phyloP scores from a whole-genome alignment of 2,888 invertebrate genomes.

The Listrodromus nycthemerus region DNA sequence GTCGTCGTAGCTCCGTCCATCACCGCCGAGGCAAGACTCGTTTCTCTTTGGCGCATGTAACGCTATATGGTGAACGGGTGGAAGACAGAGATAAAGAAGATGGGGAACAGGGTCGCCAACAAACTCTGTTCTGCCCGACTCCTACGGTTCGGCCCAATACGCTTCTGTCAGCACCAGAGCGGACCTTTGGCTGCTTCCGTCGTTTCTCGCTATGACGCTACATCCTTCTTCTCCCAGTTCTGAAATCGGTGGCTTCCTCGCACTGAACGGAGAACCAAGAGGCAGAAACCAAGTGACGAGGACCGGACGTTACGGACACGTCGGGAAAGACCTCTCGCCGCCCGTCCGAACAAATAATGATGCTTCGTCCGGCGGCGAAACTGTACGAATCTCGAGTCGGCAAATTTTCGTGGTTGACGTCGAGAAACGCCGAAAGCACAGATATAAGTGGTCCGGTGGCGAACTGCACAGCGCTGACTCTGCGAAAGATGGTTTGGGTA shows the following conservation, averaged over 20 bases:
- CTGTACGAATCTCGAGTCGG: slow-evolving; percentile 33
- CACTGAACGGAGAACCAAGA: slow-evolving; percentile 47
- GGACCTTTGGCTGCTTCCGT: slow-evolving; percentile 70
- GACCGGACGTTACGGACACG: slow-evolving; percentile 71
- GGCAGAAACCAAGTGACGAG: slow-evolving; percentile 70
- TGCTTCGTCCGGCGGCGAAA: slow-evolving; percentile 48
- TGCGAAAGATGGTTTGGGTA: slow-evolving; percentile 4
- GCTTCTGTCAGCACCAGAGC: slow-evolving; percentile 76
- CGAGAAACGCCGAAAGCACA: not conserved
- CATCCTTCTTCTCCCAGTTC: slow-evolving; percentile 33
- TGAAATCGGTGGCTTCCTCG: slow-evolving; percentile 22
- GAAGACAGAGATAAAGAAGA: slow-evolving; percentile 33
- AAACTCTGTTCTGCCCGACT: slow-evolving; percentile 40
- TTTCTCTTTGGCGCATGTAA: slow-evolving; percentile 4
- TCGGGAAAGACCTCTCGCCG: slow-evolving; percentile 27
- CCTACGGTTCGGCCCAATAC: slow-evolving; percentile 50
- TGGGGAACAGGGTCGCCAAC: slow-evolving; percentile 26
- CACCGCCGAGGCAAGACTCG: slow-evolving; percentile 21
- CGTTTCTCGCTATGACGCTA: slow-evolving; percentile 46
- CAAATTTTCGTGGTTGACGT: slow-evolving; percentile 22
- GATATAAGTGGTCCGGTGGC: slow-evolving; percentile 28
- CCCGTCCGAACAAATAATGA: slow-evolving; percentile 74
- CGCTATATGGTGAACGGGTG: slow-evolving; percentile 35
- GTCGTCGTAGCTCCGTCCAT: slow-evolving; percentile 38
- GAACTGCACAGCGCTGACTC: slow-evolving; percentile 29